Percentiles rank a stretch among this genome's conserved stretches.
These are phyloP conservation scores for Eupithecia vulgata DNA, from an alignment of 2,888 invertebrate species.

Conservation along the genomic window DNA sequence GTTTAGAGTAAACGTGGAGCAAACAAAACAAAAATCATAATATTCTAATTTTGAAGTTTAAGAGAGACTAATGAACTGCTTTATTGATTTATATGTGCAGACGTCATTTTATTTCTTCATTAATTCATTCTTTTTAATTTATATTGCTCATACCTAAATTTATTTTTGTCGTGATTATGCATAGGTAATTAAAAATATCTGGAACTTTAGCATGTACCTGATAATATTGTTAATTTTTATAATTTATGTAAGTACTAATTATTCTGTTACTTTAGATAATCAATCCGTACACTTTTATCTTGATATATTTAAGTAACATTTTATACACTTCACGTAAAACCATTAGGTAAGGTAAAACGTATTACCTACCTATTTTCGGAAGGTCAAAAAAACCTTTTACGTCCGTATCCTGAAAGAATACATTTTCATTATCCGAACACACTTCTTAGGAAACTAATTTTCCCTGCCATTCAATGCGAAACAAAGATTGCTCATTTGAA, in stretches of 20 bases:
- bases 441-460: slow-evolving; percentile 41
- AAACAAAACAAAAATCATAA: too few species aligned
- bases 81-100: too few species aligned
- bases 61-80: too few species aligned
- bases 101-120: not conserved
- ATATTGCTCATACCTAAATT: not conserved
- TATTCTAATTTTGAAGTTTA: too few species aligned
- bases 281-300: not conserved
- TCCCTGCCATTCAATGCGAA: slow-evolving; percentile 38
- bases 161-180: not conserved
- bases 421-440: slow-evolving; percentile 39
- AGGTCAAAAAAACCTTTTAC: slow-evolving; percentile 7
- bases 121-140: not conserved
- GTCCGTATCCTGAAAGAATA: slow-evolving; percentile 34
- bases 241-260: not conserved
- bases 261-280: not conserved
- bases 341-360: slow-evolving; percentile 7
- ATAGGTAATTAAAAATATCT: not conserved
- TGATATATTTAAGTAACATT: not conserved
- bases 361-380: not conserved
- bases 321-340: slow-evolving; percentile 9
- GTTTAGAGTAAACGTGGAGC: too few species aligned
- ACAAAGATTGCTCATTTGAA: slow-evolving; percentile 34
- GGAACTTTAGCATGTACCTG: not conserved
- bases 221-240: not conserved